Percentiles rank a stretch among this genome's conserved stretches.
These are phyloP conservation scores for Pseudocheirus occidentalis DNA, from an alignment of 2,797 vertebrate species.

Conservation along the genomic window DNA sequence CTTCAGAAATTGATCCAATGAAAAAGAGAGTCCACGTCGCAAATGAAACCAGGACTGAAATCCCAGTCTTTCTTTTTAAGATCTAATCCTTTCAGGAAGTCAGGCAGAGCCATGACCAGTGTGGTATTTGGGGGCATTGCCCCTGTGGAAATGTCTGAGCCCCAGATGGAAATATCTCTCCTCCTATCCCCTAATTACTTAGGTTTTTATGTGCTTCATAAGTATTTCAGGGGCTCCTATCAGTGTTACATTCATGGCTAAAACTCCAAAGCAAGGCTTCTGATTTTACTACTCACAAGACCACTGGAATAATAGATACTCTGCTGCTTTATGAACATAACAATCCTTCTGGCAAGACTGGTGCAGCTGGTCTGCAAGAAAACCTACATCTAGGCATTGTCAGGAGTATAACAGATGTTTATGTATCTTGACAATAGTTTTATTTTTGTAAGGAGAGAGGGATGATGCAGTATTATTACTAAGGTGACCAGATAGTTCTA, in stretches of 20 bases:
- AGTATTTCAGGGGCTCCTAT: not conserved
- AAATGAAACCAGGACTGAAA: not conserved
- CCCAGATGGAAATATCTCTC: not conserved
- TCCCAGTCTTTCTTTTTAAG: not conserved
- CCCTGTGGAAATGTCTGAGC: not conserved
- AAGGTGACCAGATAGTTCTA: not conserved
- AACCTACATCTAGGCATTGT: not conserved
- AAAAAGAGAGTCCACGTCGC: not conserved
- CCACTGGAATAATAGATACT: not conserved
- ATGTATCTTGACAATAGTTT: not conserved
- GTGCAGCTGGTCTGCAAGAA: not conserved
- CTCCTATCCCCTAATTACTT: not conserved
- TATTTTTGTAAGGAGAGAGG: not conserved
- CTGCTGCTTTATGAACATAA: not conserved
- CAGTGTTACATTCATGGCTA: not conserved
- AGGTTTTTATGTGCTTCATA: not conserved
- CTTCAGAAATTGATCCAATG: not conserved
- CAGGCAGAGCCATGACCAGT: not conserved
- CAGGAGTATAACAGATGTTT: not conserved
- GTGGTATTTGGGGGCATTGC: not conserved
- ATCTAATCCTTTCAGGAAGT: not conserved
- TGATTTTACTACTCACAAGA: not conserved
- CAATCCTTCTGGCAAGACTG: not conserved
- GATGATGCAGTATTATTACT: not conserved
- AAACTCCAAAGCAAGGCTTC: not conserved